Percentiles rank a stretch among this genome's conserved stretches.
These are phyloP conservation scores for Lycodopsis pacificus DNA, from an alignment of 2,797 vertebrate genomes.

Conservation along the genomic window DNA sequence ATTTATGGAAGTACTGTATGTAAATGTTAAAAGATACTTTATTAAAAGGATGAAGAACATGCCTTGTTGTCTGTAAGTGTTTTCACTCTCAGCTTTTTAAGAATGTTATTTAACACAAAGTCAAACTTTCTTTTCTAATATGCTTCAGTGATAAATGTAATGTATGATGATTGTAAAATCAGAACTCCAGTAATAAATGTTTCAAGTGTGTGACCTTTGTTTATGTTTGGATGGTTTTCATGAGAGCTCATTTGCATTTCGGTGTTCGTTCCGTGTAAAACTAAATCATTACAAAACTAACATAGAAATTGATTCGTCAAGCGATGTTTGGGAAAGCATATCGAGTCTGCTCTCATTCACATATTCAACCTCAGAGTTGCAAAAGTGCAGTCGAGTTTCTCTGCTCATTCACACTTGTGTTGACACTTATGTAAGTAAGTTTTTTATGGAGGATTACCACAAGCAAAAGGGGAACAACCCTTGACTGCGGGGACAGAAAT, in stretches of 20 bases:
- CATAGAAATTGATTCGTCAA: neutral
- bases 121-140: constrained; percentile 63
- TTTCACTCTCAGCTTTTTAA: constrained; percentile 74
- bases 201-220: constrained; percentile 50
- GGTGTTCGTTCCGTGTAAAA: neutral
- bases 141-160: constrained; percentile 62
- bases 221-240: constrained; percentile 12
- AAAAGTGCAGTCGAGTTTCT: constrained; percentile 15
- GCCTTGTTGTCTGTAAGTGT: constrained; percentile 60
- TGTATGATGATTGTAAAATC: constrained; percentile 67
- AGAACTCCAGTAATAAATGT: constrained; percentile 69
- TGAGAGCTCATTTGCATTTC: constrained; percentile 24
- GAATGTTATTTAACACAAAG: constrained; percentile 70
- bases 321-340: neutral
- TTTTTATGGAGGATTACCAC: constrained; percentile 5
- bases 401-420: constrained; percentile 22
- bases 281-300: neutral
- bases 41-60: constrained; percentile 58
- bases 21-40: constrained; percentile 65
- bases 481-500: neutral
- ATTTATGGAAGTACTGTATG: constrained; percentile 59
- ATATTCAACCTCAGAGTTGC: neutral
- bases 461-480: constrained; percentile 9
- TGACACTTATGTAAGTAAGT: constrained; percentile 20
- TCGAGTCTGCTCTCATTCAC: constrained; percentile 2